Percentiles rank a stretch among this genome's conserved stretches.
phyloP scores from a whole-genome alignment of 2,797 vertebrate species.

The Fratercula arctica region DNA sequence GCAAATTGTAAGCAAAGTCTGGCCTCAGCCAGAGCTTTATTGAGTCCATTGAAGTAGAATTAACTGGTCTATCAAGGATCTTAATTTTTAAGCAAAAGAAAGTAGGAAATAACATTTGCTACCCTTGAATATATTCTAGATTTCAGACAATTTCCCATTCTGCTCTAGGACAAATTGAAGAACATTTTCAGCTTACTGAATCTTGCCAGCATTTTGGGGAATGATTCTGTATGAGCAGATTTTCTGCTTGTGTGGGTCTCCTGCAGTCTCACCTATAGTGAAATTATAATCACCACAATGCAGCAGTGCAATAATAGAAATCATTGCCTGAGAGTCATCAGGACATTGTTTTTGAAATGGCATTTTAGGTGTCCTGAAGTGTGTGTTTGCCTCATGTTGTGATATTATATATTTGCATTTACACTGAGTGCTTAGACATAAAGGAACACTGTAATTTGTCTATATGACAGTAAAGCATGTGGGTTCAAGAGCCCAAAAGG shows the following conservation, averaged over 20 bases:
- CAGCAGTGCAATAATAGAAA: conserved; percentile 11
- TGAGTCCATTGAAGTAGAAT: background rate
- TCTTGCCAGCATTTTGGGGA: background rate
- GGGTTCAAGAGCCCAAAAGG: background rate
- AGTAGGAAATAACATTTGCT: background rate
- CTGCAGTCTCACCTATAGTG: background rate
- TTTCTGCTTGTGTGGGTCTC: background rate
- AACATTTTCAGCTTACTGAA: background rate
- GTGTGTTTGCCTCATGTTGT: background rate
- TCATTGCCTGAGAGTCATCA: background rate
- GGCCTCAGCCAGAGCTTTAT: background rate
- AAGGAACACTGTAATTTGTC: background rate
- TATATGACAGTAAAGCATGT: background rate
- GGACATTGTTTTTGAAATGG: background rate
- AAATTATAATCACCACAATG: conserved; percentile 6
- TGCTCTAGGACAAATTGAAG: background rate
- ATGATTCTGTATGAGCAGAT: background rate
- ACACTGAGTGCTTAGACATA: background rate
- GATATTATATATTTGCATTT: conserved; percentile 13
- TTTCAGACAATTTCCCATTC: background rate
- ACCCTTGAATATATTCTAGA: background rate
- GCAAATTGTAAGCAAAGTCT: background rate
- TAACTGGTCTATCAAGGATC: background rate
- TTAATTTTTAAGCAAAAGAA: background rate
- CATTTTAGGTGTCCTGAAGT: conserved; percentile 7